Evolutionary conservation across 2,113 vertebrate species (phyloP).

Genomic region (Eptesicus fuscus): DNA sequence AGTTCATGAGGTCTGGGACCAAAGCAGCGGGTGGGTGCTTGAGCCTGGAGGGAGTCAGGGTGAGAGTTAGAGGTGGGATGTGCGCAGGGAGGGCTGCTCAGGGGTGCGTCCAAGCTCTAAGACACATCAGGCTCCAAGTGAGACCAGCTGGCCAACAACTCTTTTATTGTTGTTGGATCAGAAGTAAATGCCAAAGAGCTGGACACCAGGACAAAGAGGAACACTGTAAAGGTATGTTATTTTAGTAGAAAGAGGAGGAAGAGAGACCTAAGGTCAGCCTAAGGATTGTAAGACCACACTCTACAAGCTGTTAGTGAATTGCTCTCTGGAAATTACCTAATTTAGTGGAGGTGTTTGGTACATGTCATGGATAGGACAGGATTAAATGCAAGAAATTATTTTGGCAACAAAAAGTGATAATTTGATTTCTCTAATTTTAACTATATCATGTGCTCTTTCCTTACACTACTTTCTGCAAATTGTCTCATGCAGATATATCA

Average conservation of each 20-base stretch:
- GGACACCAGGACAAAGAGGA: neutral
- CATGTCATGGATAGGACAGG: neutral
- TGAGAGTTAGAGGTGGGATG: neutral
- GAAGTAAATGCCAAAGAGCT: neutral
- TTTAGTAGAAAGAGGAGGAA: neutral
- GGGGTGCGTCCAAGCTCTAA: neutral
- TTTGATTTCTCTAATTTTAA: neutral
- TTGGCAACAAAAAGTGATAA: slow-evolving; percentile 73
- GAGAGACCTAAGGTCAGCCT: neutral
- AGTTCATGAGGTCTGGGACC: neutral
- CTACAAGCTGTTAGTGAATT: neutral
- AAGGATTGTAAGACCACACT: slow-evolving; percentile 21
- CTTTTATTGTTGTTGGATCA: neutral
- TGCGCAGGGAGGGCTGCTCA: neutral
- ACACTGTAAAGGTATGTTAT: neutral
- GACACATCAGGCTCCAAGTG: neutral
- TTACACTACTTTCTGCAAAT: neutral
- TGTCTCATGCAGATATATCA: neutral
- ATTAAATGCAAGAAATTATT: slow-evolving; percentile 42
- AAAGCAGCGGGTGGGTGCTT: neutral
- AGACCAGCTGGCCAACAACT: neutral
- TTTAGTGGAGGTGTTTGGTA: neutral
- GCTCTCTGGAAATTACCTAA: slow-evolving; percentile 5
- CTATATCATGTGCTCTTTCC: neutral
- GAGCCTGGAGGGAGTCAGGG: neutral